Evolutionary conservation across 2,113 vertebrate genomes (phyloP).

Genomic region (Numenius arquata): DNA sequence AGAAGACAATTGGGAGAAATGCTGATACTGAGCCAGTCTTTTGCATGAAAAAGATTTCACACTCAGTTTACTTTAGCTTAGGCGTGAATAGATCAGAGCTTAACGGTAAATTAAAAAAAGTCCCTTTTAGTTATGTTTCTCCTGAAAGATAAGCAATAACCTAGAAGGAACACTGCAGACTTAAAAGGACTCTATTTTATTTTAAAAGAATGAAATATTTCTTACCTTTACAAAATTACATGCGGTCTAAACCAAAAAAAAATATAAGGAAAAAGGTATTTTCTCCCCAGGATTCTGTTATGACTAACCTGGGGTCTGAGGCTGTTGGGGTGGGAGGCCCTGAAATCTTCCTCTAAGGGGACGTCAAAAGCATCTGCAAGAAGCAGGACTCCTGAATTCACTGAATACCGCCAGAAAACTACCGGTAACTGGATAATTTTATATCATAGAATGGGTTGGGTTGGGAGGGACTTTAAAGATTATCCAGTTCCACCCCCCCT

Average conservation of each 20-base stretch:
- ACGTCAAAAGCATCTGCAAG: background rate
- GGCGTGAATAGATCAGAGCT: background rate
- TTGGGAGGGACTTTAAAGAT: background rate
- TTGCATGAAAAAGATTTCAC: background rate
- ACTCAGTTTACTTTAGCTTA: background rate
- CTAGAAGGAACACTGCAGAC: background rate
- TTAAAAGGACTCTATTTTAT: background rate
- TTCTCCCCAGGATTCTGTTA: background rate
- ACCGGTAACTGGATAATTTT: background rate
- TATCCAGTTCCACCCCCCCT: background rate
- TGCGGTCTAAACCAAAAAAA: background rate
- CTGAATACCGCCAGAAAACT: background rate
- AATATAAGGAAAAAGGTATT: background rate
- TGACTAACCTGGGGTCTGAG: background rate
- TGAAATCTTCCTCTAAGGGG: background rate
- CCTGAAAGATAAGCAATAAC: background rate
- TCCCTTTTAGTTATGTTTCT: background rate
- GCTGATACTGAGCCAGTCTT: background rate
- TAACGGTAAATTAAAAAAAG: background rate
- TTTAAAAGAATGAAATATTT: background rate
- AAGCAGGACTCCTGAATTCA: background rate
- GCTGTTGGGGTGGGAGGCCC: background rate
- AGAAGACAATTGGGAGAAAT: background rate
- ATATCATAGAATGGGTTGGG: background rate
- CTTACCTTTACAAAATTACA: background rate